Evolutionary conservation across 2,888 invertebrate genomes (phyloP).

Genomic region (Aradus depressus): DNA sequence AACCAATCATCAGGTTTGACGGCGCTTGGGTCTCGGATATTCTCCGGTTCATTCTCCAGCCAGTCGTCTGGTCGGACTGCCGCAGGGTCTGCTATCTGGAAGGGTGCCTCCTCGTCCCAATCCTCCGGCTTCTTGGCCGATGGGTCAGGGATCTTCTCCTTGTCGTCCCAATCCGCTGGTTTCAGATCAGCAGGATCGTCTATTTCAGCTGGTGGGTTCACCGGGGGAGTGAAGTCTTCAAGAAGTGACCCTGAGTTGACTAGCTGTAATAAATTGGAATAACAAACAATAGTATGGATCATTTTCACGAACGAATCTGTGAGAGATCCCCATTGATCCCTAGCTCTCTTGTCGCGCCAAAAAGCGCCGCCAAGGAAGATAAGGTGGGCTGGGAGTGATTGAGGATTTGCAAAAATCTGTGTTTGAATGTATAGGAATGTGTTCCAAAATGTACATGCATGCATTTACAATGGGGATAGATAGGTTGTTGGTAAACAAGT

Average conservation of each 20-base stretch:
- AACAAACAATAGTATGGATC: too few relatives aligned
- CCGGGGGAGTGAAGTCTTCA: slow-evolving; percentile 82
- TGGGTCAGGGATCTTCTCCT: slow-evolving; percentile 82
- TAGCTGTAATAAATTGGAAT: slow-evolving; percentile 36
- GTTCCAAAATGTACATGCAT: too few relatives aligned
- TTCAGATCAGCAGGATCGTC: slow-evolving; percentile 43
- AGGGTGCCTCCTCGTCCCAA: slow-evolving; percentile 93
- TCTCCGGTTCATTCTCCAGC: slow-evolving; percentile 82
- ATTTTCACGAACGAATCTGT: too few relatives aligned
- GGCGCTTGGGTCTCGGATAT: slow-evolving; percentile 76
- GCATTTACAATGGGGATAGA: too few relatives aligned
- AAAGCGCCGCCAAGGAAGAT: too few relatives aligned
- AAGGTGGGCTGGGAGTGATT: too few relatives aligned
- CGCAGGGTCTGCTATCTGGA: slow-evolving; percentile 72
- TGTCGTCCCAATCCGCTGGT: slow-evolving; percentile 94
- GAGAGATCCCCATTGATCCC: too few relatives aligned
- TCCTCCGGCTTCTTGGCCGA: slow-evolving; percentile 84
- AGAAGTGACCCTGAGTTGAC: slow-evolving; percentile 77
- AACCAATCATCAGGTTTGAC: slow-evolving; percentile 81
- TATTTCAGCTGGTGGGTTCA: slow-evolving; percentile 90
- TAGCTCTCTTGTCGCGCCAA: too few relatives aligned
- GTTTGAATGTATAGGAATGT: too few relatives aligned
- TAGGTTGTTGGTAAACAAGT: too few relatives aligned
- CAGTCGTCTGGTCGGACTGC: slow-evolving; percentile 81
- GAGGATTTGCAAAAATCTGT: too few relatives aligned